Evolutionary conservation across 2,113 vertebrate species (phyloP), one percentile per base, ranked within the genome.

Genomic region (Heterotis niloticus): DNA sequence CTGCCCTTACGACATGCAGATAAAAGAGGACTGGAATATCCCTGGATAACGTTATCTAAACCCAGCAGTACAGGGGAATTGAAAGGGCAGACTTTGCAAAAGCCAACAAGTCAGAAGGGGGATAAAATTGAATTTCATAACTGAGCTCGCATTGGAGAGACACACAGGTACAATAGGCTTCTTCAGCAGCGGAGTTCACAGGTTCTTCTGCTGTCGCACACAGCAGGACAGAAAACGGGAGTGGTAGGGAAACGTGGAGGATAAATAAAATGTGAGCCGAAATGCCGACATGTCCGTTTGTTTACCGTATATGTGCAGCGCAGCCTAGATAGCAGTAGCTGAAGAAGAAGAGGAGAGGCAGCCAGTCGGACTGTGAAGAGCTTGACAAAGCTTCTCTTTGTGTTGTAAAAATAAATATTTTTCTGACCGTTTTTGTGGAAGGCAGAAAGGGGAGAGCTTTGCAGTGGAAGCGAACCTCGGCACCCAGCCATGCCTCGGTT

Each of bases 341-440:
- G 24, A 56, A 56, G 20, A 26, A 28, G n/a, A 57, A 13, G 28
- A 28, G 24, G 17, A 51, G 54, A 64, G 34, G 14, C 28, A 26
- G 54, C 17, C 26, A 9, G 13, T 56, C 23, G 29, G 59, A 34
- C 1, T 20, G 74, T 20, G 29, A 16, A 26, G 80, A 64, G 13
- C 83, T 82, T 89, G 92, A 94, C 91, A 94, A 92, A 93, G 91
- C 88, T 91, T 86, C 88, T 91, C 88, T 92, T 44, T 94, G 88
- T 92, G 86, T 90, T 90, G 88, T 91, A 87, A 82, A 90, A 89
- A 79, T 62, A 75, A 64, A 75, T 62, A 91, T 90, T 92, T 90
- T 90, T 88, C 91, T 91, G 93, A 91, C 90, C 89, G 89, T 92
- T 92, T 93, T 92, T 92, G 87, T 90, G 87, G 90, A 87, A 86